Evolutionary conservation across 2,113 vertebrate species (phyloP).

Genomic region (Alligator sinensis): DNA sequence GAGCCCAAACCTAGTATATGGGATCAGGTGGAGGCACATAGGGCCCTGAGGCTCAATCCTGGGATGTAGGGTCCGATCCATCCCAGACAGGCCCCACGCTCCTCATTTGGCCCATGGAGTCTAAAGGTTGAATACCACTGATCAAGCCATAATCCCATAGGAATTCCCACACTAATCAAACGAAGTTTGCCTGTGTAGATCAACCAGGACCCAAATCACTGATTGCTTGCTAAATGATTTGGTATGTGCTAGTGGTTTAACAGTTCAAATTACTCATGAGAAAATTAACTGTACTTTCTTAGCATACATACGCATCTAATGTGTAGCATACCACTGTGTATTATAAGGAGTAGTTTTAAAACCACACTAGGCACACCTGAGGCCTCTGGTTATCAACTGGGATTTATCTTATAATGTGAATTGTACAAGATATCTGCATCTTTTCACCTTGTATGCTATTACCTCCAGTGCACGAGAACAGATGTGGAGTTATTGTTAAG

Average conservation of each 20-base stretch:
- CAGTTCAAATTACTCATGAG: background rate
- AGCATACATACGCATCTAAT: background rate
- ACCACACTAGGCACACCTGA: background rate
- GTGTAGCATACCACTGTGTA: background rate
- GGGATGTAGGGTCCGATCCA: too few relatives aligned
- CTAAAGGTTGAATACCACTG: too few relatives aligned
- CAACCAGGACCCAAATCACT: background rate
- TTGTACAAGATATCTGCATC: background rate
- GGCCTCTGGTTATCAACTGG: background rate
- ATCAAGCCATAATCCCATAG: background rate
- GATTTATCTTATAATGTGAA: background rate
- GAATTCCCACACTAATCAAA: background rate
- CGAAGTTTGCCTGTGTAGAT: background rate
- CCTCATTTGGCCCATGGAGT: too few relatives aligned
- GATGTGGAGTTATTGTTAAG: background rate
- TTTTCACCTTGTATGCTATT: background rate
- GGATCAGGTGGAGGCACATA: too few relatives aligned
- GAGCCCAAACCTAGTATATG: too few relatives aligned
- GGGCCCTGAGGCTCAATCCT: too few relatives aligned
- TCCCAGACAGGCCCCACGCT: too few relatives aligned
- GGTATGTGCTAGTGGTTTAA: background rate
- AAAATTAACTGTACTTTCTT: background rate
- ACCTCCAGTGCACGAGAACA: background rate
- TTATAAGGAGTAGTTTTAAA: background rate
- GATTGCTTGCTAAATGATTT: background rate